These are phyloP conservation scores for Chionodraco myersi DNA, from an alignment of 2,113 vertebrate species.

Conservation along the genomic window DNA sequence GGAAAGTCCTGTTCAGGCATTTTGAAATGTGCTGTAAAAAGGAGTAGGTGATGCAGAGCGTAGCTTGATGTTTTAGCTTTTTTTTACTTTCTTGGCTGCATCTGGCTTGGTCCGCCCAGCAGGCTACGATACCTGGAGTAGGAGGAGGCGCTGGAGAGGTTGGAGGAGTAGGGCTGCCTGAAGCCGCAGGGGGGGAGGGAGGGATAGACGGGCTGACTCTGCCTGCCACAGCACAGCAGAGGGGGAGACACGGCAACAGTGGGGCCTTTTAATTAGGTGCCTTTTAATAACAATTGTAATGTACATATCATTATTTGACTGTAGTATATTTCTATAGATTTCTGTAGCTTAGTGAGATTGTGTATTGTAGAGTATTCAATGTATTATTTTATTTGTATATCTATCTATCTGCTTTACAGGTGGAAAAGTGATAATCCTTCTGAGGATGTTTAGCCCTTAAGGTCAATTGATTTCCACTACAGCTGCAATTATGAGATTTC, in stretches of 20 bases:
- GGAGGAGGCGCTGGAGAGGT: conserved; percentile 92
- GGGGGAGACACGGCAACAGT: conserved; percentile 73
- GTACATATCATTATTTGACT: too few species aligned
- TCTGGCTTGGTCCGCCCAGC: conserved; percentile 62
- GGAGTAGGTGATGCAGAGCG: conserved; percentile 54
- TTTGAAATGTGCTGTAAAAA: conserved; percentile 60
- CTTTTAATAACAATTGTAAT: too few species aligned
- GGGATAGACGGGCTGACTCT: conserved; percentile 97
- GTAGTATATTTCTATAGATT: too few species aligned
- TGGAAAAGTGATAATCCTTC: not conserved
- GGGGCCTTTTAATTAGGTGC: not conserved
- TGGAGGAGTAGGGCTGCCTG: conserved; percentile 93
- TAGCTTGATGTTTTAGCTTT: not conserved
- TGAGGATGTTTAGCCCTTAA: not conserved
- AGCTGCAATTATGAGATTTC: too few species aligned
- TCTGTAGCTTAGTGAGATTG: too few species aligned
- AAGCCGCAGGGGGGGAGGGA: conserved; percentile 95
- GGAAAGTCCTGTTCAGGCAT: conserved; percentile 43
- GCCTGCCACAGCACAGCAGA: conserved; percentile 87
- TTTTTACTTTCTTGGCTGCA: not conserved
- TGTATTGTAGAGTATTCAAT: too few species aligned
- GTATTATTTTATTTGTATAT: too few species aligned
- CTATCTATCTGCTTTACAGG: conserved; percentile 45
- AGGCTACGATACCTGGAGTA: conserved; percentile 94
- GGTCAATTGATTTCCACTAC: not conserved